phyloP scores from a whole-genome alignment of 2,888 invertebrate genomes.

The Acanthosepion esculentum region DNA sequence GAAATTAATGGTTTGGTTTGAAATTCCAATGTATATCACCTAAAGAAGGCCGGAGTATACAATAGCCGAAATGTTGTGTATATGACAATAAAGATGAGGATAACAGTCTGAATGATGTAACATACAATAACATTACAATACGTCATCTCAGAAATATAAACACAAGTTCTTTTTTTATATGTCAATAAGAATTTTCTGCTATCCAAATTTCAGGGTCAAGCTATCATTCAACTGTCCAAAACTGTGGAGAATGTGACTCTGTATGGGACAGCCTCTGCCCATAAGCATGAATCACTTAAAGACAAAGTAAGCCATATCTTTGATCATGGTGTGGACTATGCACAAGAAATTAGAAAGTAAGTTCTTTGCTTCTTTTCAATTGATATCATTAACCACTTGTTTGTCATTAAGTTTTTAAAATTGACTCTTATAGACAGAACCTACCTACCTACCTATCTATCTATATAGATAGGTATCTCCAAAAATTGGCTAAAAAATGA shows the following conservation, averaged over 20 bases:
- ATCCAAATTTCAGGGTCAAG: constrained; percentile 82
- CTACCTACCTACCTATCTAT: no score
- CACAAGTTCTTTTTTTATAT: neutral
- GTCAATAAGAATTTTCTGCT: neutral
- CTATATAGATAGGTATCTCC: no score
- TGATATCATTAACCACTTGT: constrained; percentile 48
- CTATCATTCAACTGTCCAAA: constrained; percentile 86
- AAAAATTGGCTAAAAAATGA: no score
- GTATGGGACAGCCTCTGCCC: constrained; percentile 88
- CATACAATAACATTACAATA: no score
- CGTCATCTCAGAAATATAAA: no score
- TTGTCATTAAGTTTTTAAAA: constrained; percentile 45
- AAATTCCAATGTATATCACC: no score
- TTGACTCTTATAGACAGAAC: neutral
- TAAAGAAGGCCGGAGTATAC: no score
- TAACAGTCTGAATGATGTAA: no score
- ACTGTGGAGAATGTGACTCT: constrained; percentile 87
- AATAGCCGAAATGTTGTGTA: no score
- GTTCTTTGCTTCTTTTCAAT: constrained; percentile 64
- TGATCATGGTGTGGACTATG: constrained; percentile 87
- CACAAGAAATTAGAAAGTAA: constrained; percentile 88
- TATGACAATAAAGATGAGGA: no score
- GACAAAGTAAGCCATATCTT: constrained; percentile 84
- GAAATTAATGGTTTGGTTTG: no score
- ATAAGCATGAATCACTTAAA: constrained; percentile 88